Percentiles rank a stretch among this genome's conserved stretches.
These are phyloP conservation scores for Notoglanidium macrostoma DNA, from an alignment of 2,797 vertebrate species.

Conservation along the genomic window DNA sequence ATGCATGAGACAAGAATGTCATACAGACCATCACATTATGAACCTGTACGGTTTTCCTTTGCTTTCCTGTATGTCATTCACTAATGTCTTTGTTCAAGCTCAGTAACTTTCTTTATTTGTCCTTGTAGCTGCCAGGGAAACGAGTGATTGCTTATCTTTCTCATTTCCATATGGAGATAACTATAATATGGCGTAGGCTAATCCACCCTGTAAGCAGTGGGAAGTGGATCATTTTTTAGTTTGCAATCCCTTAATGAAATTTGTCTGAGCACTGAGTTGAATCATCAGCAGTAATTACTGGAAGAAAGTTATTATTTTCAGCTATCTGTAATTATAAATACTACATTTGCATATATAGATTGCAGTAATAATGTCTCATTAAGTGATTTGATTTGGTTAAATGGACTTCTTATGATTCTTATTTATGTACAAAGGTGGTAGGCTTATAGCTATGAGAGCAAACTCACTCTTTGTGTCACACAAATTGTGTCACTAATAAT, in stretches of 20 bases:
- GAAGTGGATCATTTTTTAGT: slow-evolving; percentile 78
- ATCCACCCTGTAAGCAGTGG: slow-evolving; percentile 76
- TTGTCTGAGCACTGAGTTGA: slow-evolving; percentile 82
- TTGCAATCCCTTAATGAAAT: slow-evolving; percentile 83
- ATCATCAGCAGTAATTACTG: slow-evolving; percentile 78
- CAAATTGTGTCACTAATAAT: neutral
- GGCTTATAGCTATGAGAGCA: slow-evolving; percentile 21
- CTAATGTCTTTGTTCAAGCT: slow-evolving; percentile 71
- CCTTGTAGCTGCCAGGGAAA: slow-evolving; percentile 71
- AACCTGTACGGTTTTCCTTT: slow-evolving; percentile 51
- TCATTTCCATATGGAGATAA: slow-evolving; percentile 81
- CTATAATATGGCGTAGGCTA: slow-evolving; percentile 75
- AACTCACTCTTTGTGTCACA: neutral
- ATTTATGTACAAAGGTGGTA: slow-evolving; percentile 34
- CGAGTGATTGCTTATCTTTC: slow-evolving; percentile 77
- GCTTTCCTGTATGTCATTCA: slow-evolving; percentile 64
- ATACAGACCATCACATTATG: slow-evolving; percentile 57
- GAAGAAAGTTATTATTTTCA: slow-evolving; percentile 77
- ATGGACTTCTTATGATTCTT: slow-evolving; percentile 65
- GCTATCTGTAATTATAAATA: slow-evolving; percentile 72
- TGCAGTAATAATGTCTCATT: slow-evolving; percentile 77
- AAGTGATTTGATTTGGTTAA: slow-evolving; percentile 75
- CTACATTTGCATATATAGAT: slow-evolving; percentile 77
- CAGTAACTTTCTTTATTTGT: slow-evolving; percentile 74
- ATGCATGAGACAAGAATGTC: slow-evolving; percentile 43